Base-by-base conservation (phyloP, 2,113 vertebrate genomes). In the Aegithalos caudatus region DNA sequence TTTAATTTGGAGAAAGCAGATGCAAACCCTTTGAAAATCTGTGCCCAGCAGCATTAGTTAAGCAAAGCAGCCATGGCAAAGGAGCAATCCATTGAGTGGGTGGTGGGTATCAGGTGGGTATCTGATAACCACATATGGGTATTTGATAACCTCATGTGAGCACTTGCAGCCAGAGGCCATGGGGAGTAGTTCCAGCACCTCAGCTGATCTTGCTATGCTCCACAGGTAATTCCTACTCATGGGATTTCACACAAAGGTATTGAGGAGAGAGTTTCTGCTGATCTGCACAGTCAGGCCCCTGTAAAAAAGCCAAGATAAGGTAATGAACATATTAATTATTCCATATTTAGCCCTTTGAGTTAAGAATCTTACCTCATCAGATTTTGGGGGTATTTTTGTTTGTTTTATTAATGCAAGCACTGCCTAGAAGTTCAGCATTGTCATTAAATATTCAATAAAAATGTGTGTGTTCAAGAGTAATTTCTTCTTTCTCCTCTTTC, bases 151-250 rank as follows among this genome's bases (percentile, higher is more conserved):
- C 8, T 73, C 15, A 6, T 7, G 6, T 44, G 27, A 28, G 45
- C 33, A 33, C 12, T 73, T 50, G 24, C 24, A 74, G 33, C 8
- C 37, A 4, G 3, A 29, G n/a, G 13, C 60, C 19, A 3, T 1
- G 12, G 27, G 42, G 17, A 7, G 23, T 12, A 78, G 5, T 16
- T 65, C 12, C 47, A 78, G 44, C 38, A 61, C 15, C 27, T 47
- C 70, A 64, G 38, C 31, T 37, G 22, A n/a, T 33, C 44, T 37
- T 12, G 53, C 56, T 74, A 16, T 28, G 42, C 13, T 15, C 51
- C 0, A 0, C 53, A 23, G 11, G 50, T 45, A 15, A 10, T 48
- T 58, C 61, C 62, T 76, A 0, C 11, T 27, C 29, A 25, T 16
- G 27, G 28, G 14, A 33, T 38, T 31, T 62, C 31, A 25, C 31